A percentile compares a stretch with the other conserved stretches of the same genome.
Evolutionary conservation across 2,888 invertebrate genomes (phyloP).

Genomic region (Nebria salina): DNA sequence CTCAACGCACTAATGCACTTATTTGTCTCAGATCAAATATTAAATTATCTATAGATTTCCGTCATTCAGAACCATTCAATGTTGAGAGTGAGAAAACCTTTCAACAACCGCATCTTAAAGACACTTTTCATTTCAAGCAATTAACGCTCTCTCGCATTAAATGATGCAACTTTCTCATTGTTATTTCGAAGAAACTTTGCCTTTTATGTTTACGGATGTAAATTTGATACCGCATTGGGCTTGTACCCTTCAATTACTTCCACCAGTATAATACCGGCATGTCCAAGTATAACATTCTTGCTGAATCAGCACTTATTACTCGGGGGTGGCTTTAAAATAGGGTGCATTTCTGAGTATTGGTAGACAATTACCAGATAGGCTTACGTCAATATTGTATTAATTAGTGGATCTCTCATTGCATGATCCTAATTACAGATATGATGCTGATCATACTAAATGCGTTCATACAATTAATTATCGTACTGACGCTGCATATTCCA

Average conservation of each 20-base stretch:
- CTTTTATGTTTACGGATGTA: no score
- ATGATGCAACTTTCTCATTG: no score
- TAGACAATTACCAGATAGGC: conserved; percentile 9
- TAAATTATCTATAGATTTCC: background rate
- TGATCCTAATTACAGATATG: conserved; percentile 25
- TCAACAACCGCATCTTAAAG: no score
- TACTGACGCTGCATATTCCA: conserved; percentile 14
- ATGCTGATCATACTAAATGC: background rate
- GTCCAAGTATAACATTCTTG: background rate
- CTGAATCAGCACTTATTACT: background rate
- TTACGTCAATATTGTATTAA: conserved; percentile 43
- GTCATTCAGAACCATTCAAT: no score
- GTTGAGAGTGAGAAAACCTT: no score
- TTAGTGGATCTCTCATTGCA: conserved; percentile 26
- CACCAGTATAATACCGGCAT: background rate
- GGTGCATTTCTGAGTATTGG: background rate
- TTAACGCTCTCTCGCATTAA: no score
- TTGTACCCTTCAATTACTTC: background rate
- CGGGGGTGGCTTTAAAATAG: background rate
- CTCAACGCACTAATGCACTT: background rate
- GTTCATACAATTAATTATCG: conserved; percentile 20
- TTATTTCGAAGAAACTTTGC: no score
- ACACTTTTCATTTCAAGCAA: no score
- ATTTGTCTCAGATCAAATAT: background rate
- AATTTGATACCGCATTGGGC: no score